Percentiles rank a stretch among this genome's conserved stretches.
Evolutionary conservation across 2,113 vertebrate genomes (phyloP).

Genomic region (Catagonus wagneri): DNA sequence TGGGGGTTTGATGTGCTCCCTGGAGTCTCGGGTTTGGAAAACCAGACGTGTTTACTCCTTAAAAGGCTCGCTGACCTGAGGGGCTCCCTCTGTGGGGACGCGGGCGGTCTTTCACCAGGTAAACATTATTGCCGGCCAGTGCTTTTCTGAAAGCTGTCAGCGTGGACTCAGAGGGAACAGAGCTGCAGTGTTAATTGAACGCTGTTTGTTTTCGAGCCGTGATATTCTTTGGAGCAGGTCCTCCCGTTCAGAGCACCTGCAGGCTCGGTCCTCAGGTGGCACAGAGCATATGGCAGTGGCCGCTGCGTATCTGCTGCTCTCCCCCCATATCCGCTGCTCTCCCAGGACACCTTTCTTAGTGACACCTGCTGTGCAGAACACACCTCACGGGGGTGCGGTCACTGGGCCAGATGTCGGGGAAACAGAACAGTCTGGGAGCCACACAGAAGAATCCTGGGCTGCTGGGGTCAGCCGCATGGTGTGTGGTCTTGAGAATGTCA

Average conservation of each 20-base stretch:
- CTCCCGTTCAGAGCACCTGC: neutral
- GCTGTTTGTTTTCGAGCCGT: neutral
- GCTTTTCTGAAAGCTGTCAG: conserved; percentile 12
- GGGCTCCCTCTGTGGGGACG: neutral
- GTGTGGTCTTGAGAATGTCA: neutral
- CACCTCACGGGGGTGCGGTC: neutral
- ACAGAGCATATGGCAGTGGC: fast-evolving
- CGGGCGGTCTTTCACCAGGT: neutral
- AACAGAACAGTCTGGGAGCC: neutral
- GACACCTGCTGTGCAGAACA: neutral
- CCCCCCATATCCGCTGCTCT: too few relatives aligned
- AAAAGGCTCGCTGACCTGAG: neutral
- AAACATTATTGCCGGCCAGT: conserved; percentile 27
- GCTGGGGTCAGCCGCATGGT: neutral
- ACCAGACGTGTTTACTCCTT: neutral
- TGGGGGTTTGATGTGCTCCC: fast-evolving
- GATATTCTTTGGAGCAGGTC: neutral
- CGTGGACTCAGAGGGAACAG: neutral
- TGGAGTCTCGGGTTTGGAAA: neutral
- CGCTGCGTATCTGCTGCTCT: too few relatives aligned
- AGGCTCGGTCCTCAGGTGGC: too few relatives aligned
- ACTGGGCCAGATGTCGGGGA: neutral
- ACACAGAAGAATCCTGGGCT: too few relatives aligned
- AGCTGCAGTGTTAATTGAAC: neutral
- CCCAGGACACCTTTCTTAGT: neutral